Evolutionary conservation across 2,113 vertebrate species (phyloP).

Genomic region (Xenopus tropicalis): UCB_Xtro_10.0 CM004444.2:128942001-128942500

Average conservation of each 20-base stretch:
- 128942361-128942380: too few species aligned
- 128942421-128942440: too few species aligned
- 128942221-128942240: constrained; percentile 53
- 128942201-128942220: too few species aligned
- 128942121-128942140: constrained; percentile 50
- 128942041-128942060: constrained; percentile 57
- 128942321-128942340: too few species aligned
- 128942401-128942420: too few species aligned
- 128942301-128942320: too few species aligned
- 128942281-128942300: too few species aligned
- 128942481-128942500: too few species aligned
- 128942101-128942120: constrained; percentile 50
- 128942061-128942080: constrained; percentile 46
- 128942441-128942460: too few species aligned
- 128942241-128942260: constrained; percentile 47
- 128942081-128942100: constrained; percentile 55
- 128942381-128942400: too few species aligned
- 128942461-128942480: too few species aligned
- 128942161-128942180: constrained; percentile 54
- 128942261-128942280: constrained; percentile 51
- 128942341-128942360: too few species aligned
- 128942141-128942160: constrained; percentile 34
- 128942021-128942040: constrained; percentile 52
- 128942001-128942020: constrained; percentile 60
- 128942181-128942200: constrained; percentile 48